Evolutionary conservation across 2,113 vertebrate genomes (phyloP).

Genomic region (Falcunculus frontatus): DNA sequence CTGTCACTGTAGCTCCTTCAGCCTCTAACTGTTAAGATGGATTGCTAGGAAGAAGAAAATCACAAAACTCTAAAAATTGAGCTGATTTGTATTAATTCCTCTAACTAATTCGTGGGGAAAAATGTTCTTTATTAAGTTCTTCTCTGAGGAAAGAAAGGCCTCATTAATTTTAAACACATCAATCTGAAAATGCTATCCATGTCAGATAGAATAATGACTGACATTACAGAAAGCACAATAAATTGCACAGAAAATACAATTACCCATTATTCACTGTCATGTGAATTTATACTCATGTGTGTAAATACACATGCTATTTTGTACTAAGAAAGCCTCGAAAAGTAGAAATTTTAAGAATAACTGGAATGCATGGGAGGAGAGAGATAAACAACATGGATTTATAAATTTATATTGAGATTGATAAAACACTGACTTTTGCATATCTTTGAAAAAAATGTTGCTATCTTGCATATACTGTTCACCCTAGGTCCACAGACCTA

Average conservation of each 20-base stretch:
- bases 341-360: not conserved
- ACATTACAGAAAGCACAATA: conserved; percentile 54
- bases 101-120: conserved; percentile 40
- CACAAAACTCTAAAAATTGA: conserved; percentile 48
- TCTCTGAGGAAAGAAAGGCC: conserved; percentile 46
- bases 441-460: not conserved
- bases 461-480: not conserved
- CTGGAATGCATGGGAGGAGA: not conserved
- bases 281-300: not conserved
- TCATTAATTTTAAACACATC: conserved; percentile 70
- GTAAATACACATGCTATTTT: conserved; percentile 23
- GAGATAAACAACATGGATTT: not conserved
- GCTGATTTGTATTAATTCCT: conserved; percentile 53
- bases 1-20: not conserved
- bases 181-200: conserved; percentile 49
- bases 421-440: not conserved
- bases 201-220: conserved; percentile 67
- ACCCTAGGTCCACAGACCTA: not conserved
- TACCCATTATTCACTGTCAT: conserved; percentile 40
- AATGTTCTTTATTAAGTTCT: conserved; percentile 46
- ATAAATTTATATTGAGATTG: not conserved
- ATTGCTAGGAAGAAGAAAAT: not conserved
- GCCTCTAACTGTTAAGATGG: not conserved
- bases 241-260: conserved; percentile 48
- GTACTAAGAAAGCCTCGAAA: not conserved